Conservation (phyloP, 2,113 vertebrate genomes). For the Todiramphus saurophagus region DNA sequence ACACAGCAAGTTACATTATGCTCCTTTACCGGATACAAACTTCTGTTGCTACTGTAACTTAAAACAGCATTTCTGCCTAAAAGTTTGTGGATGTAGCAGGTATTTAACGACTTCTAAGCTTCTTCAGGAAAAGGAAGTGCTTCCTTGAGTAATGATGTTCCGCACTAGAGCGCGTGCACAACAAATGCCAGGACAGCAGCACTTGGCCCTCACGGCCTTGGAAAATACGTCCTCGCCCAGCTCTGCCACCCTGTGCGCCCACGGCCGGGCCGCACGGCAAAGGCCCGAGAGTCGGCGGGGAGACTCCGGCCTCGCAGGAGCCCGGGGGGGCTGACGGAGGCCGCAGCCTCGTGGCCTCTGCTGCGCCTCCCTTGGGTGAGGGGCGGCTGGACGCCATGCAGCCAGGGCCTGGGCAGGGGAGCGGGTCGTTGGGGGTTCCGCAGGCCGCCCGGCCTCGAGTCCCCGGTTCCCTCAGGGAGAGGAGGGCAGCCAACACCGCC, state of each 20-base stretch:
- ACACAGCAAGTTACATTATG: background rate
- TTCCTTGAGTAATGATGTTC: background rate
- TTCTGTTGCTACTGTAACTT: background rate
- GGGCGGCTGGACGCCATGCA: background rate
- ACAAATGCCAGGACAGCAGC: background rate
- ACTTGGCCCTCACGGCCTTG: rapidly evolving
- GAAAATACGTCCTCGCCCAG: rapidly evolving
- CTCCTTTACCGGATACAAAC: background rate
- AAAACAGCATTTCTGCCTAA: background rate
- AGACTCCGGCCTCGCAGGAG: rapidly evolving
- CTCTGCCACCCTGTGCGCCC: rapidly evolving
- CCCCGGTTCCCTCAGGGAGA: background rate
- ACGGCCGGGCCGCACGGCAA: rapidly evolving
- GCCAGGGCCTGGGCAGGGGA: background rate
- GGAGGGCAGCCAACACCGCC: rapidly evolving
- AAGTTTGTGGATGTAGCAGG: background rate
- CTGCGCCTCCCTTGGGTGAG: background rate
- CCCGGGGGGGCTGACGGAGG: background rate
- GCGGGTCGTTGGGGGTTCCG: background rate
- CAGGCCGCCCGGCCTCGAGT: background rate
- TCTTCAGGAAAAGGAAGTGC: background rate
- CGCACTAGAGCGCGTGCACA: rapidly evolving
- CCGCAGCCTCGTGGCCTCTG: background rate
- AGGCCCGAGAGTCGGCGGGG: rapidly evolving
- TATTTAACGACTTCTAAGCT: background rate